Evolutionary conservation across 2,113 vertebrate genomes (phyloP).

Genomic region (Ophthalmotilapia sp.): DNA sequence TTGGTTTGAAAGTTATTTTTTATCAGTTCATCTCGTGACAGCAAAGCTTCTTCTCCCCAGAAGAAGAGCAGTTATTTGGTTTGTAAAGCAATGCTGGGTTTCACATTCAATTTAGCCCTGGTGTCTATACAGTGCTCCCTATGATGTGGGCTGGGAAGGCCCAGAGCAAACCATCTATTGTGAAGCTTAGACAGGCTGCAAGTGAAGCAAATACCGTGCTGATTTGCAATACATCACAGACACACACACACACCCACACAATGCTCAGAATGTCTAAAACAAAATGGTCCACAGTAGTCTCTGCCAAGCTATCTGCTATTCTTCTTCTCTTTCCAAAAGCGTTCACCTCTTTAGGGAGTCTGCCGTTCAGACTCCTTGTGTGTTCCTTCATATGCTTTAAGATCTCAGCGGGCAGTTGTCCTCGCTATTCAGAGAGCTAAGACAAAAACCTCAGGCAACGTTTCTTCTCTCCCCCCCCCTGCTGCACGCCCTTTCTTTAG

Average conservation of each 20-base stretch:
- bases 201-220: constrained; percentile 34
- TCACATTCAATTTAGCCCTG: constrained; percentile 33
- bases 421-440: background rate
- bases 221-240: constrained; percentile 27
- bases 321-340: background rate
- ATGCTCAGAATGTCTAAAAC: background rate
- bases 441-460: background rate
- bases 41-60: constrained; percentile 29
- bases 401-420: background rate
- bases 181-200: constrained; percentile 47
- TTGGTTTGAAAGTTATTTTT: constrained; percentile 41
- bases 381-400: background rate
- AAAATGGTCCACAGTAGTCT: background rate
- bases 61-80: constrained; percentile 34
- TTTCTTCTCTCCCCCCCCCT: background rate
- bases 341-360: constrained; percentile 10
- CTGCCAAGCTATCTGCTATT: constrained; percentile 8
- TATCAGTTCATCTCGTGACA: background rate
- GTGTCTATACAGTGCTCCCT: background rate
- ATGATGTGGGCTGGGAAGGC: constrained; percentile 26
- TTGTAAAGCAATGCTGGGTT: constrained; percentile 35
- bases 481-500: background rate
- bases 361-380: background rate
- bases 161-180: constrained; percentile 37
- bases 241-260: background rate